Conservation (phyloP, 2,888 invertebrate genomes). For the Euzetes globulus region DNA sequence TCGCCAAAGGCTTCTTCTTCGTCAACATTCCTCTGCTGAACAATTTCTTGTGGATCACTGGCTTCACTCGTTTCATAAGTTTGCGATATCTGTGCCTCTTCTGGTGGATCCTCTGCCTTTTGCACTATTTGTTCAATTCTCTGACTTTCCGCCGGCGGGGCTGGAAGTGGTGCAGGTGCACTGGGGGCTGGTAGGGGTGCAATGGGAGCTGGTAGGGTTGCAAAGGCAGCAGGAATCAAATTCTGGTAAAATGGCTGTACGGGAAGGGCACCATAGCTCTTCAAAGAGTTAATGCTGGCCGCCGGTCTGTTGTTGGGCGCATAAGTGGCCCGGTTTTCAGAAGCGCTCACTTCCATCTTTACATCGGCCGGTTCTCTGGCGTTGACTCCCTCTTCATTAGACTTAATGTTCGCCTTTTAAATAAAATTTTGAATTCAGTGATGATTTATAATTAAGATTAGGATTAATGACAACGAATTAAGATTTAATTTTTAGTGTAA, state of each 20-base stretch:
- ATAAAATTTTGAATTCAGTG: no score
- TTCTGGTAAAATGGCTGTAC: not conserved
- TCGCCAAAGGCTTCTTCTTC: not conserved
- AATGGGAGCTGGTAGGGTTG: not conserved
- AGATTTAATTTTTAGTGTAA: no score
- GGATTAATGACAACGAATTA: no score
- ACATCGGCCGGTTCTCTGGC: constrained; percentile 30
- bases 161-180: not conserved
- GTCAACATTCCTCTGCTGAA: not conserved
- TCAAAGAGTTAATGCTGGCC: not conserved
- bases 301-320: not conserved
- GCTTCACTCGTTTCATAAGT: not conserved
- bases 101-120: not conserved
- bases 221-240: not conserved
- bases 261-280: not conserved
- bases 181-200: not conserved
- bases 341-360: not conserved
- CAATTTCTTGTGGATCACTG: not conserved
- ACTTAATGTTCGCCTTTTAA: constrained; percentile 27
- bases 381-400: constrained; percentile 31
- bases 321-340: not conserved
- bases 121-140: not conserved
- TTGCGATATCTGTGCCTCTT: not conserved
- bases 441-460: no score
- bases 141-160: not conserved